These are phyloP conservation scores for Sebastes aleutianus DNA, from an alignment of 2,797 vertebrate species.

Conservation along the genomic window DNA sequence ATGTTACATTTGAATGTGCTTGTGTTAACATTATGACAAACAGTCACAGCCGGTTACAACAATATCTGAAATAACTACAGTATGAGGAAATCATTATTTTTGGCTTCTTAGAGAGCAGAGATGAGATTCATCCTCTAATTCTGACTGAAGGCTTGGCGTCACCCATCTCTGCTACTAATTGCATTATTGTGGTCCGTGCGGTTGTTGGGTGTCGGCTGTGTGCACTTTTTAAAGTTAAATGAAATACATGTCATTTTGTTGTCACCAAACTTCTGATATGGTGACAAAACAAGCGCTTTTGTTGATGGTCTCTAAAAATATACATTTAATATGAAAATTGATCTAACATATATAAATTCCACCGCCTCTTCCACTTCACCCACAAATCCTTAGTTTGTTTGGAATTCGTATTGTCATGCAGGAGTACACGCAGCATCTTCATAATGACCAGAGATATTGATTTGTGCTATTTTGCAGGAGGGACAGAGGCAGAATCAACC, in stretches of 20 bases:
- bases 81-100: slow-evolving; percentile 36
- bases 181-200: slow-evolving; percentile 42
- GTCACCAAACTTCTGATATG: slow-evolving; percentile 26
- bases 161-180: slow-evolving; percentile 47
- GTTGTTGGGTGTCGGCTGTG: slow-evolving; percentile 10
- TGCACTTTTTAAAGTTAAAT: slow-evolving; percentile 30
- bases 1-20: slow-evolving; percentile 8
- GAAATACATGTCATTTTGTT: slow-evolving; percentile 29
- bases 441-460: slow-evolving; percentile 58
- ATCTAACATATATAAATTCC: neutral
- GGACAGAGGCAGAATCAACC: slow-evolving; percentile 43
- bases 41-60: neutral
- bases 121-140: slow-evolving; percentile 60
- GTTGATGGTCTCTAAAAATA: slow-evolving; percentile 24
- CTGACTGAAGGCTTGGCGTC: slow-evolving; percentile 56
- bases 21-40: slow-evolving; percentile 6
- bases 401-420: slow-evolving; percentile 19
- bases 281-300: slow-evolving; percentile 5
- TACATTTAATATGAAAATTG: neutral
- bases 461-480: slow-evolving; percentile 45
- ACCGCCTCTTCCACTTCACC: neutral
- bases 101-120: slow-evolving; percentile 11
- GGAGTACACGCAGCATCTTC: slow-evolving; percentile 22
- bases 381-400: slow-evolving; percentile 7
- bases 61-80: slow-evolving; percentile 15